Conservation (phyloP, 2,888 invertebrate species). For the Muschampia plurimacula region DNA sequence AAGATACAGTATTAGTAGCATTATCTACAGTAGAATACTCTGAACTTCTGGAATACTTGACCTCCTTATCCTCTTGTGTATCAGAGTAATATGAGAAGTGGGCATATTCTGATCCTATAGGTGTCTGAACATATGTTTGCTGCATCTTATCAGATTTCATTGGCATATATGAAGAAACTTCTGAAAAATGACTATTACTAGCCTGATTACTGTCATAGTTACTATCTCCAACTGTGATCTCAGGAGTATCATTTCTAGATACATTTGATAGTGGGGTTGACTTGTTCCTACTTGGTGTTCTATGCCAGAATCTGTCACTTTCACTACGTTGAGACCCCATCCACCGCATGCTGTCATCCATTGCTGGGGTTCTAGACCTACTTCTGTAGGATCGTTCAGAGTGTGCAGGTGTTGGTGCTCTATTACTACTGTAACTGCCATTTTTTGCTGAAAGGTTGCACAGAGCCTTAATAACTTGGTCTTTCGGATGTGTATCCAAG, state of each 20-base stretch:
- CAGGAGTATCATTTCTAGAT: constrained; percentile 67
- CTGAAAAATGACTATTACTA: constrained; percentile 56
- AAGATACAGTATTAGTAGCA: constrained; percentile 61
- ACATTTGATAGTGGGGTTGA: constrained; percentile 58
- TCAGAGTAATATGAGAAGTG: constrained; percentile 71
- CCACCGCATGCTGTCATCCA: constrained; percentile 70
- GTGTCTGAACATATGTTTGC: constrained; percentile 58
- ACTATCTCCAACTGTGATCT: constrained; percentile 65
- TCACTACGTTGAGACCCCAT: constrained; percentile 62
- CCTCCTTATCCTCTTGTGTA: constrained; percentile 72
- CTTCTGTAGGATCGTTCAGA: constrained; percentile 76
- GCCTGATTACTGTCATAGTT: constrained; percentile 65
- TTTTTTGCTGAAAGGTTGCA: constrained; percentile 80
- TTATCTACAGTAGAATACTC: constrained; percentile 70
- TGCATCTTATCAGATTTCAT: constrained; percentile 70
- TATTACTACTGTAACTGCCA: constrained; percentile 69
- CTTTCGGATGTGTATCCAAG: constrained; percentile 94
- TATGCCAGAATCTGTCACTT: constrained; percentile 75
- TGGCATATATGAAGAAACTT: constrained; percentile 53
- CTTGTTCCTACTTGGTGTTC: constrained; percentile 72
- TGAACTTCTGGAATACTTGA: constrained; percentile 77
- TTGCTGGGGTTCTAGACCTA: constrained; percentile 70
- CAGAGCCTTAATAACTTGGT: constrained; percentile 94
- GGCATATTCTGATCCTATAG: constrained; percentile 61
- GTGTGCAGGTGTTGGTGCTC: constrained; percentile 72